Conservation (phyloP, 2,888 invertebrate genomes). For the Notodonta ziczac region DNA sequence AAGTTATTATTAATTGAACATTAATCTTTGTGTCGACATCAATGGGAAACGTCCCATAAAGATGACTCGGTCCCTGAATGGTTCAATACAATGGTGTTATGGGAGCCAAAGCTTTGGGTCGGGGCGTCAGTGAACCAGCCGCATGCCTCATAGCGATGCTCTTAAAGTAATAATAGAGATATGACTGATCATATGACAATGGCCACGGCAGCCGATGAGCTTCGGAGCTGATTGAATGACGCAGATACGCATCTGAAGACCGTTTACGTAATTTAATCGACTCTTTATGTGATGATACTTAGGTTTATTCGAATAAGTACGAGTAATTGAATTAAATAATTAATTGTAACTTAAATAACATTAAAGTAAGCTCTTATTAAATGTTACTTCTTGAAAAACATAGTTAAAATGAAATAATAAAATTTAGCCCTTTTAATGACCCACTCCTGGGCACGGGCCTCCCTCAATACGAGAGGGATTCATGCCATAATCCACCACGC, state of each 20-base stretch:
- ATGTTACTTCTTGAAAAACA: too few species aligned
- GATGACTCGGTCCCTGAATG: slow-evolving; percentile 41
- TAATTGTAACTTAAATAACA: not conserved
- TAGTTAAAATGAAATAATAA: too few species aligned
- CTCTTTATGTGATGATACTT: not conserved
- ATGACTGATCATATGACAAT: slow-evolving; percentile 8
- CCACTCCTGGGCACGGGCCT: too few species aligned
- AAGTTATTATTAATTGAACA: not conserved
- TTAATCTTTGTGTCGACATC: slow-evolving; percentile 16
- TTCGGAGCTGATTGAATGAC: slow-evolving; percentile 1
- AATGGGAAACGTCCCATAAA: slow-evolving; percentile 33
- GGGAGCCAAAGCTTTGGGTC: slow-evolving; percentile 24
- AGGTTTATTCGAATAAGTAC: not conserved
- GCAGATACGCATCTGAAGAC: not conserved
- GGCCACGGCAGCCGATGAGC: slow-evolving; percentile 11
- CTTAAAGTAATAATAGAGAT: slow-evolving; percentile 8
- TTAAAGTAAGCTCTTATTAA: too few species aligned
- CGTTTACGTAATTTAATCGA: slow-evolving; percentile 5
- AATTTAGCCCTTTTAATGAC: too few species aligned
- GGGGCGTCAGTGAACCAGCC: slow-evolving; percentile 13
- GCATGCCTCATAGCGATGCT: slow-evolving; percentile 25
- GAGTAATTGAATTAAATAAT: not conserved
- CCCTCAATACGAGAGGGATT: too few species aligned
- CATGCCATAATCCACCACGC: too few species aligned
- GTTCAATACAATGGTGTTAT: slow-evolving; percentile 44